Conservation (phyloP, 2,888 invertebrate species). For the Rhimphoctona megacephalus region DNA sequence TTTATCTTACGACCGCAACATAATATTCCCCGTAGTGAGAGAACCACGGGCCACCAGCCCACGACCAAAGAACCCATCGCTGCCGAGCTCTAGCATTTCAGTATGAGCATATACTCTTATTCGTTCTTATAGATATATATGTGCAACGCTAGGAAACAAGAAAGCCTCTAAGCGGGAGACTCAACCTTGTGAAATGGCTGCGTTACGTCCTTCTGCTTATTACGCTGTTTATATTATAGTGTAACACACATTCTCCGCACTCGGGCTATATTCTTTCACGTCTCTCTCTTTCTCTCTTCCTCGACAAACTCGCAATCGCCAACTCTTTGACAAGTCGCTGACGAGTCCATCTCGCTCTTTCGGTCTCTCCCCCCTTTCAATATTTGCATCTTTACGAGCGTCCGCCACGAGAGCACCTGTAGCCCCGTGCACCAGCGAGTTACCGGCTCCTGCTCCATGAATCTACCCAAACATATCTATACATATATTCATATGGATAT, state of each 20-base stretch:
- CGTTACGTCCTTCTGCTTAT: not conserved
- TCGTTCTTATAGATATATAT: not conserved
- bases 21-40: constrained; percentile 73
- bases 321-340: constrained; percentile 80
- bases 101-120: constrained; percentile 17
- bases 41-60: constrained; percentile 60
- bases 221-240: constrained; percentile 24
- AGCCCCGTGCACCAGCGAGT: constrained; percentile 49
- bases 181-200: not conserved
- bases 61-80: constrained; percentile 57
- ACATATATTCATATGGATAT: not conserved
- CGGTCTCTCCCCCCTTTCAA: constrained; percentile 42
- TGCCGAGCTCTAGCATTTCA: constrained; percentile 64
- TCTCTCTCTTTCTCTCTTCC: constrained; percentile 25
- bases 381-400: constrained; percentile 83
- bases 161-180: not conserved
- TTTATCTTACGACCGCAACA: constrained; percentile 79
- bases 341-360: constrained; percentile 79
- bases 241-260: constrained; percentile 23
- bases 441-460: constrained; percentile 34
- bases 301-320: constrained; percentile 76
- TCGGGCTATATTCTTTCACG: constrained; percentile 14
- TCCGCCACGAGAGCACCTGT: constrained; percentile 65
- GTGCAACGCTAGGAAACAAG: not conserved
- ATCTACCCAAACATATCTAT: constrained; percentile 50